Evolutionary conservation across 2,888 invertebrate genomes (phyloP).

Genomic region (Oscheius onirici): DNA sequence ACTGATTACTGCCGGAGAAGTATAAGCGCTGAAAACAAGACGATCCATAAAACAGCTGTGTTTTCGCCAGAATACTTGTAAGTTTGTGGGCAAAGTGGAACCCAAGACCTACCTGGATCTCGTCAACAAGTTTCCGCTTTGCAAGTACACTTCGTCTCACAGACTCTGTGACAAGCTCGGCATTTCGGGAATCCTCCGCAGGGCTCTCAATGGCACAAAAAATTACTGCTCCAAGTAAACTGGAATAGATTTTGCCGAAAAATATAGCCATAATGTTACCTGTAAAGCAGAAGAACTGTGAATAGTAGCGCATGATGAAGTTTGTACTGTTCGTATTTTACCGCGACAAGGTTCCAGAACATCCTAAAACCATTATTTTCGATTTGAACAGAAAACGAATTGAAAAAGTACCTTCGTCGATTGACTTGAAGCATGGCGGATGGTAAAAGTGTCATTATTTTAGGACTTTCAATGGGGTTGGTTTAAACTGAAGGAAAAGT

Average conservation of each 20-base stretch:
- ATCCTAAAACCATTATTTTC: slow-evolving; percentile 36
- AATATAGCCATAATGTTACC: slow-evolving; percentile 9
- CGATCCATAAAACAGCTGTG: background rate
- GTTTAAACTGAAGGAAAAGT: slow-evolving; percentile 9
- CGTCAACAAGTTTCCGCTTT: slow-evolving; percentile 40
- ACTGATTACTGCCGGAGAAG: slow-evolving; percentile 25
- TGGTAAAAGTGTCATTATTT: slow-evolving; percentile 1
- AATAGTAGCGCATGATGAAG: slow-evolving; percentile 60
- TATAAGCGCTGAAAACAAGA: slow-evolving; percentile 39
- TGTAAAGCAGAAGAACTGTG: slow-evolving; percentile 55
- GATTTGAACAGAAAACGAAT: background rate
- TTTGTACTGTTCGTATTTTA: slow-evolving; percentile 57
- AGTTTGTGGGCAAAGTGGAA: background rate
- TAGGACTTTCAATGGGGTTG: background rate
- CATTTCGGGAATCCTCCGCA: slow-evolving; percentile 36
- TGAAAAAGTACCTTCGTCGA: background rate
- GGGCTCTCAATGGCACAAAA: slow-evolving; percentile 59
- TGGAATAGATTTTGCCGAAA: background rate
- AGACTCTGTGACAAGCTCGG: slow-evolving; percentile 33
- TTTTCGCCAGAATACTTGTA: background rate
- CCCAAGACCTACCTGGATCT: slow-evolving; percentile 39
- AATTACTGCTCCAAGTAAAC: slow-evolving; percentile 56
- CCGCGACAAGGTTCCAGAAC: slow-evolving; percentile 65
- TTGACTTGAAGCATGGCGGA: slow-evolving; percentile 22
- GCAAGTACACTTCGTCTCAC: slow-evolving; percentile 45